A percentile compares a stretch with the other conserved stretches of the same genome.
phyloP scores from a whole-genome alignment of 2,888 invertebrate genomes.

The Orthosia cruda region DNA sequence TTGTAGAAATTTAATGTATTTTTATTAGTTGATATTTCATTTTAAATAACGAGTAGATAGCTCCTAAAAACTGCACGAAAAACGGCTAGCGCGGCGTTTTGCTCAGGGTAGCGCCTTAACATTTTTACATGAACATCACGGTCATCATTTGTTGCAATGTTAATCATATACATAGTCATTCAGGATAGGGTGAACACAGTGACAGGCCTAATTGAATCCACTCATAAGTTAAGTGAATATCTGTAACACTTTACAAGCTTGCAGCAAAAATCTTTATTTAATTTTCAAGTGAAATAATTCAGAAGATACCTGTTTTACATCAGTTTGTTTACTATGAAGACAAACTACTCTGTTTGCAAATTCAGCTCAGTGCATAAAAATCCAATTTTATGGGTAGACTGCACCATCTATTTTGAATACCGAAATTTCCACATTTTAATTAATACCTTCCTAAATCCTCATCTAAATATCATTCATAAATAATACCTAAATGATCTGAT shows the following conservation, averaged over 20 bases:
- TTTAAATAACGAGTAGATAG: no score
- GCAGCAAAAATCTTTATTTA: neutral
- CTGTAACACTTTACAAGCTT: neutral
- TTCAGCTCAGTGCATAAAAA: constrained; percentile 5
- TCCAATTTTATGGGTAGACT: neutral
- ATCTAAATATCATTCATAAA: neutral
- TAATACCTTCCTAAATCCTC: neutral
- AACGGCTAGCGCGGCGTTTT: no score
- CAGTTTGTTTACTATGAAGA: constrained; percentile 31
- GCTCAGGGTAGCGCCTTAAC: no score
- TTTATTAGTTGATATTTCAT: no score
- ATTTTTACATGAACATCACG: neutral
- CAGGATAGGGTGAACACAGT: neutral
- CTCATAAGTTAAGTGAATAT: constrained; percentile 16
- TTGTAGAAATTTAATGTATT: no score
- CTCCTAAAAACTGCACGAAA: no score
- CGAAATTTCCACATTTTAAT: neutral
- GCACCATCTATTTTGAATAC: neutral
- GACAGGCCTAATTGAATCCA: constrained; percentile 2
- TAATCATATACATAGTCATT: neutral
- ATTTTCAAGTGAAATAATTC: constrained; percentile 8
- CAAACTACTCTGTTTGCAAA: constrained; percentile 23
- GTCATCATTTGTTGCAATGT: no score
- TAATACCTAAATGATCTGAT: neutral
- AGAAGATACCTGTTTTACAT: constrained; percentile 3